A percentile compares a stretch with the other conserved stretches of the same genome.
These are phyloP conservation scores for Gymnothorax reevesii DNA, from an alignment of 2,797 vertebrate species.

Conservation along the genomic window DNA sequence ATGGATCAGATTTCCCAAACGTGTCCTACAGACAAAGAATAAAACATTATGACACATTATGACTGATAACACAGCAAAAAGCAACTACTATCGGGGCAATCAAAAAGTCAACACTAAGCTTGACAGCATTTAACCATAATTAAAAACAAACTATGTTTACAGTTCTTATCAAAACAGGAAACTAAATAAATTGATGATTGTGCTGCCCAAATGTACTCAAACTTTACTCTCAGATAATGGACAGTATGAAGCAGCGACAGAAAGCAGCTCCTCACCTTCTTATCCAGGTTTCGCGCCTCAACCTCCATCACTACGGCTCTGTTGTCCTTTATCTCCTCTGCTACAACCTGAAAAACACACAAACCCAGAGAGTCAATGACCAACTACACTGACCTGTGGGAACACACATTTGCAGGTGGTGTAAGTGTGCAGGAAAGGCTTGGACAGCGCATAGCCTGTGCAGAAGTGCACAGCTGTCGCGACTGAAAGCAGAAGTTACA, in stretches of 20 bases:
- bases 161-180: neutral
- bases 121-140: neutral
- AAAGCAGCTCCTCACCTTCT: constrained; percentile 75
- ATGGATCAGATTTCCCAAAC: constrained; percentile 93
- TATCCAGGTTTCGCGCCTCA: constrained; percentile 89
- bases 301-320: constrained; percentile 80
- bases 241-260: neutral
- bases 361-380: constrained; percentile 25
- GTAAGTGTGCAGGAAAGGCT: neutral
- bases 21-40: constrained; percentile 73
- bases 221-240: neutral
- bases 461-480: too few species aligned
- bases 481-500: too few species aligned
- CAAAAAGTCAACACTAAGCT: neutral
- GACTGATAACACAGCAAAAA: neutral
- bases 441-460: too few species aligned
- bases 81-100: neutral
- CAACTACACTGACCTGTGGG: constrained; percentile 22
- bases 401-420: neutral
- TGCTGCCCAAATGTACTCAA: neutral
- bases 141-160: neutral
- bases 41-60: neutral
- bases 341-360: constrained; percentile 71
- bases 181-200: neutral
- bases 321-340: constrained; percentile 88